Evolutionary conservation across 2,797 vertebrate genomes (phyloP), one percentile per base, ranked within the genome.

Genomic region (Pelobates cultripes): DNA sequence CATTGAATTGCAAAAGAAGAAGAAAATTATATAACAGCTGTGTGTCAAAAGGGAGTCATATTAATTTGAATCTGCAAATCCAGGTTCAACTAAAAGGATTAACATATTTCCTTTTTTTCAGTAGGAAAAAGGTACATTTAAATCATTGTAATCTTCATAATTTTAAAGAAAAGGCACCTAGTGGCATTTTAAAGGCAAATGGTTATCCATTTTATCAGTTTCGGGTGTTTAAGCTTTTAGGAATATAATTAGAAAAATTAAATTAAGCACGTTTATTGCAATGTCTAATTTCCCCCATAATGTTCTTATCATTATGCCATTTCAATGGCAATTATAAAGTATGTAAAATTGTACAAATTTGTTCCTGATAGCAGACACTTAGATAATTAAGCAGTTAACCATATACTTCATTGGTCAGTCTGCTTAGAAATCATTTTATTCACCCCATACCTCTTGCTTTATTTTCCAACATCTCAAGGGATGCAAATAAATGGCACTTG

Each of bases 221-320:
- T 70, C 85, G 89, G 89, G 87, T 87, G 90, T 91, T 91, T 91
- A 90, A 91, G 88, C 89, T 92, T 92, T 93, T 92, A 92, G 89
- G 90, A 92, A 91, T 93, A 92, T 91, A 93, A 94, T 94, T 93
- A 93, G 87, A 91, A 92, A 93, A 92, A 93, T 92, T 88, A 92
- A 93, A 93, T 91, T 90, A 92, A 91, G 90, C 84, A 87, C 86
- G 88, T 88, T 93, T 91, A 89, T 89, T 86, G 87, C 86, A 84
- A 76, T 80, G 73, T 91, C 85, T 88, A 88, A 90, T 90, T 92
- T 87, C 3, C 86, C 84, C 82, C 55, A 84, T 86, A 85, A 86
- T 72, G 87, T 89, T 88, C 89, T 92, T 90, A 91, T 88, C 88
- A 77, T 88, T 79, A 87, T 89, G 87, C 87, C 89, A 84, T 92